Conservation (phyloP, 2,113 vertebrate genomes). For the Barbus barbus region DNA sequence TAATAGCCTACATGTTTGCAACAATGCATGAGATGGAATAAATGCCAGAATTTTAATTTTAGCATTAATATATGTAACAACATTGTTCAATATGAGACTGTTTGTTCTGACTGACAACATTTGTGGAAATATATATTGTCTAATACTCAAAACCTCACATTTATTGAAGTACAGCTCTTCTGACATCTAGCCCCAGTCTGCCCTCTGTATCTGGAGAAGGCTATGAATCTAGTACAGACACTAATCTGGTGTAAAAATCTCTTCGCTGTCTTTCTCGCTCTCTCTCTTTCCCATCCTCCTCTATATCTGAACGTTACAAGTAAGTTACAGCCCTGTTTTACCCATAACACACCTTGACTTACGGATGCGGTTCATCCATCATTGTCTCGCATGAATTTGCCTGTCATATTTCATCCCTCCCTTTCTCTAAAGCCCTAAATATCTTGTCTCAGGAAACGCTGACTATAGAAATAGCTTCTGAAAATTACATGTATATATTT, state of each 20-base stretch:
- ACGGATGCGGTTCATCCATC: slow-evolving; percentile 41
- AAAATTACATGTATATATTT: slow-evolving; percentile 68
- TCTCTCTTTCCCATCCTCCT: neutral
- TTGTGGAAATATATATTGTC: neutral
- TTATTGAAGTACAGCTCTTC: neutral
- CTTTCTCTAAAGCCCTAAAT: slow-evolving; percentile 37
- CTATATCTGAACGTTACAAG: slow-evolving; percentile 7
- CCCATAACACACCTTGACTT: slow-evolving; percentile 39
- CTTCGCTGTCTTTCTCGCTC: neutral
- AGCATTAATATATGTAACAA: neutral
- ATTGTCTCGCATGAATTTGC: slow-evolving; percentile 38
- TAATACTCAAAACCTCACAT: neutral
- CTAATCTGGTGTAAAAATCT: neutral
- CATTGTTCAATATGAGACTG: neutral
- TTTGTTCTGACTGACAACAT: neutral
- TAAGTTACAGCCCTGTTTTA: slow-evolving; percentile 42
- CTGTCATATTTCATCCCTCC: slow-evolving; percentile 3
- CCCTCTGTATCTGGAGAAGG: neutral
- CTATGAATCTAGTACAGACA: neutral
- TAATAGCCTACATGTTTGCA: neutral
- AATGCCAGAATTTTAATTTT: neutral
- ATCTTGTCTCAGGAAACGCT: slow-evolving; percentile 64
- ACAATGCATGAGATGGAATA: neutral
- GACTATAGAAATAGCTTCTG: slow-evolving; percentile 68
- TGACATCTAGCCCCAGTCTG: neutral